Evolutionary conservation across 2,797 vertebrate genomes (phyloP), one percentile per base, ranked within the genome.

Genomic region (Melanogrammus aeglefinus): DNA sequence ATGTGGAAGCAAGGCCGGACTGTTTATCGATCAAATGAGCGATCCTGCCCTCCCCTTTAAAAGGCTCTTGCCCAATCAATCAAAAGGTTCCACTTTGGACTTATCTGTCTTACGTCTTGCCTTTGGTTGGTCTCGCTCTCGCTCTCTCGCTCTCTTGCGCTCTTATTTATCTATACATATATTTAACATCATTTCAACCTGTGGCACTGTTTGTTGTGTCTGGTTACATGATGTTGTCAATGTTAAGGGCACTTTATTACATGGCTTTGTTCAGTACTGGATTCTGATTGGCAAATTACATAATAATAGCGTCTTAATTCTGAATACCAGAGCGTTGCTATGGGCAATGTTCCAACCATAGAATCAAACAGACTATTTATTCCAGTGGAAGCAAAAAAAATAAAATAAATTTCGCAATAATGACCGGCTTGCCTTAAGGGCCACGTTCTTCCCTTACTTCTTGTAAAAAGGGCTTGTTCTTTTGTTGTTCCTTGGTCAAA

Each of bases 1-100:
- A 39, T 86, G 81, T 83, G 69, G 83, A 21, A 57, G 72, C 76
- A 44, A 75, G 77, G 75, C 27, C 72, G 71, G 79, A 13, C 77
- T 77, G 70, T 79, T 77, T 86, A 88, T 87, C 74, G 87, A 88
- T 76, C 77, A 33, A 77, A 88, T 87, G 72, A 83, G 83, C 83
- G 76, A 83, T 85, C 80, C 74, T 47, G 24, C 76, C 74, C 84
- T 85, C 66, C 79, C 6, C 24, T 63, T 63, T 79, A 75, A 82
- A 80, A 73, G 31, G 31, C 38, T 36, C n/a, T 6, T 13, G 13
- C 27, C 47, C 29, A 41, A 78, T 87, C 81, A 72, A 72, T 85
- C 78, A 75, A 27, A 18, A 63, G 5, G n/a, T 6, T 63, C 51
- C 51, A 63, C 18, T 63, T 63, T 63, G 51, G 51, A 63, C 57